Evolutionary conservation across 1,140 invertebrate species (phyloP), one percentile per base, ranked within the genome.

Genomic region (Aradophagus sp.): DNA sequence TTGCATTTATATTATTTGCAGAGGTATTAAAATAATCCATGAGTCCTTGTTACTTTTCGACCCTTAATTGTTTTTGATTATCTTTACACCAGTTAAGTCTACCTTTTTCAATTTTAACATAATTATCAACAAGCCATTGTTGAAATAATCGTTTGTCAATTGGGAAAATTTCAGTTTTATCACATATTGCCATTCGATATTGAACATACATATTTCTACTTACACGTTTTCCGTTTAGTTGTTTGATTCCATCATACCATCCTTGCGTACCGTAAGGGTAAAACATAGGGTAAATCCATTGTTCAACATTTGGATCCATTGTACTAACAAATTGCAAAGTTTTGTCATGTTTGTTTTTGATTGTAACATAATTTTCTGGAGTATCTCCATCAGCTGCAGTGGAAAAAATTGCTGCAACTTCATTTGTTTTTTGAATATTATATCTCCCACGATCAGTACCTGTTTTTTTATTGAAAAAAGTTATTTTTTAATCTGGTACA

Each of bases 61-160:
- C 19, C 17, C 50, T 29, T 29, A 66, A 29, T 29, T 39, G 10
- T 35, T 34, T 31, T 27, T 66, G 50, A 56, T 56, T 39, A 29
- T 17, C 42, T 47, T 63, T 63, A 15, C 88, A 90, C 78, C 89
- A 91, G 74, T 89, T 90, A 77, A 35, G 31, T 45, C 16, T 3
- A 17, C 17, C 4, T 48, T 39, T 14, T n/a, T n/a, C n/a, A n/a
- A n/a, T n/a, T n/a, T n/a, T n/a, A n/a, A n/a, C n/a, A n/a, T n/a
- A n/a, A n/a, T n/a, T n/a, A n/a, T n/a, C n/a, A n/a, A n/a, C n/a
- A n/a, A n/a, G n/a, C n/a, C n/a, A n/a, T n/a, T n/a, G n/a, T n/a
- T n/a, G n/a, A n/a, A n/a, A n/a, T n/a, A n/a, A n/a, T n/a, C n/a
- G n/a, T n/a, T n/a, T n/a, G 5, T 13, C 39, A 3, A 10, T 13